Evolutionary conservation across 2,113 vertebrate genomes (phyloP).

Genomic region (Phrynocephalus versicolor): DNA sequence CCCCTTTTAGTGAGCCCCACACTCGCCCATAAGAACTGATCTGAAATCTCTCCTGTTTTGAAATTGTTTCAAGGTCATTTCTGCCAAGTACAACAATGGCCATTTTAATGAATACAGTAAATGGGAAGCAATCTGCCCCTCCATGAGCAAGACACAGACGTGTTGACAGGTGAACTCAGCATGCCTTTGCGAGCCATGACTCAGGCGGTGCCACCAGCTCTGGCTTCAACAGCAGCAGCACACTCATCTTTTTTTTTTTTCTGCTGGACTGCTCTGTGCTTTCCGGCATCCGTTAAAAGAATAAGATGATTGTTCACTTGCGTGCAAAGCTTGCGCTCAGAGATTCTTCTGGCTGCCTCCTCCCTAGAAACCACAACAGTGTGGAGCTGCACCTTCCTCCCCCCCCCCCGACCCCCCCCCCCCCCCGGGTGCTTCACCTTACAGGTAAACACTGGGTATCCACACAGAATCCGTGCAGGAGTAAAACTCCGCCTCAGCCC

Average conservation of each 20-base stretch:
- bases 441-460: conserved; percentile 80
- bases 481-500: conserved; percentile 71
- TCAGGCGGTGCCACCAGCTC: conserved; percentile 53
- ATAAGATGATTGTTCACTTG: conserved; percentile 92
- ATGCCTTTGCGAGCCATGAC: conserved; percentile 50
- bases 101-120: neutral
- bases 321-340: conserved; percentile 86
- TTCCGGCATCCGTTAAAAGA: conserved; percentile 74
- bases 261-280: conserved; percentile 22
- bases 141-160: conserved; percentile 23
- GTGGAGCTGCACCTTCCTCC: conserved; percentile 72
- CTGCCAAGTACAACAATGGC: conserved; percentile 63
- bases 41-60: no score
- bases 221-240: conserved; percentile 47
- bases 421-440: conserved; percentile 75
- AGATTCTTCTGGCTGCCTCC: conserved; percentile 79
- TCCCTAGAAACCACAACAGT: conserved; percentile 82
- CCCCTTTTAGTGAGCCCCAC: no score
- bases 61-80: no score
- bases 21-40: no score
- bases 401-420: conserved; percentile 73
- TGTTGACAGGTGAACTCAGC: conserved; percentile 44
- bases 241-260: conserved; percentile 5
- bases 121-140: conserved; percentile 33
- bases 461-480: conserved; percentile 73